Evolutionary conservation across 2,797 vertebrate species (phyloP), one percentile per base, ranked within the genome.

Genomic region (Bovichtus variegatus): DNA sequence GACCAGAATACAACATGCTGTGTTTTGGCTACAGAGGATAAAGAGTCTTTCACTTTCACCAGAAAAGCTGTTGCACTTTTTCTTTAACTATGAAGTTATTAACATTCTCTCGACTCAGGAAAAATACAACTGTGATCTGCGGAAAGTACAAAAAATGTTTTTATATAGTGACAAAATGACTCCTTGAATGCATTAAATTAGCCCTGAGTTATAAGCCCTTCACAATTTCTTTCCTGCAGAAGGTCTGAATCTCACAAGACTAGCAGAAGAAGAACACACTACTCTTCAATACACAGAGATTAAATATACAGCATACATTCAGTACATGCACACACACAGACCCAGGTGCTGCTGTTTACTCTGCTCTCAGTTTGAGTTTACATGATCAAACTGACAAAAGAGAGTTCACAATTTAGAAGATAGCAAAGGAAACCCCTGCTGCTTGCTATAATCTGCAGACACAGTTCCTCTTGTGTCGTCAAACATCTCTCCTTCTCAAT

Each of bases 371-470:
- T 76, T 47, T 49, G 16, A 80, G 71, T 88, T 81, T 73, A 60
- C 61, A 61, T 63, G 76, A 85, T 88, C 77, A 86, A 78, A 83
- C 68, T 55, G 82, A 77, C 49, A 53, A 78, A 72, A 78, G 57
- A 29, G 76, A 73, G 51, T 25, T 69, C 21, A 9, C 13, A 78
- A 81, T 85, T 89, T 84, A 83, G 76, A 87, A 74, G 76, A 65
- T 34, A 66, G 65, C 67, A 63, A 61, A 64, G 43, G 63, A 61
- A 72, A 29, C 51, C 69, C 65, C 72, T 1, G 36, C 76, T 79
- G 81, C 72, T 78, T 6, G 7, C 68, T 82, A 2, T 76, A 41
- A 86, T 78, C 70, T 34, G 3, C 11, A 70, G 69, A 71, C 62
- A 46, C 67, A 15, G 9, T 25, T 82, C 72, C 31, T 71, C 19